Base-by-base conservation (phyloP, 1,140 invertebrate genomes). In the Zaprionus davidi region DNA sequence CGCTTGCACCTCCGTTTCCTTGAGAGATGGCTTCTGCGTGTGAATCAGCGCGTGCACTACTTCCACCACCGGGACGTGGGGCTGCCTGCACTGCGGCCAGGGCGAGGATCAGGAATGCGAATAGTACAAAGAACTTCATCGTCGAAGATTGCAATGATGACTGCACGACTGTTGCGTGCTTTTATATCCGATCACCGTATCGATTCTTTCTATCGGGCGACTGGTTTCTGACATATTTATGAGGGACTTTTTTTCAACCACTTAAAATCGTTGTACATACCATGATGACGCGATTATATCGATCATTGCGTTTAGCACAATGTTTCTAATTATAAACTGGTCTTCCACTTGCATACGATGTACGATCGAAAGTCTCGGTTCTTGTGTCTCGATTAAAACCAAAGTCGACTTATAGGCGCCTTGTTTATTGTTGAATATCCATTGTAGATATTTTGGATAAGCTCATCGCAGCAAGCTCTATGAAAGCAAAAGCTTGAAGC, bases 221-320 rank as follows among this genome's bases (percentile, higher is more conserved):
- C 46, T 13, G 46, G 46, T 51, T 51, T 51, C 20, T 51, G 46
- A 51, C 46, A 51, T 51, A 24, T 51, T 51, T 24, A 51, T 51
- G 46, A 24, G 46, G 46, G 46, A 51, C 17, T 51, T 51, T 51
- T 56, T 55, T 24, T 28, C 5, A 56, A 2, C 11, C 31, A 28
- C 15, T 55, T 31, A 31, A 55, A 31, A 55, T 55, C 26, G 15
- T 13, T 15, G 22, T 31, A 12, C 15, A 28, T 31, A 56, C 31
- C 17, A 20, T 20, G 15, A 15, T 56, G 26, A 28, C 53, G 26
- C 26, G 5, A 56, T 56, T 64, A 44, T 46, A 41, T 11, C 11
- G 49, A 66, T 49, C 65, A 41, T 70, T 77, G 56, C 75, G 75
- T 71, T 78, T 78, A 78, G 75, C 76, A 78, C 74, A 78, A 28